These are phyloP conservation scores for Cantharis flavilabris DNA, from an alignment of 2,888 invertebrate species.

Conservation along the genomic window DNA sequence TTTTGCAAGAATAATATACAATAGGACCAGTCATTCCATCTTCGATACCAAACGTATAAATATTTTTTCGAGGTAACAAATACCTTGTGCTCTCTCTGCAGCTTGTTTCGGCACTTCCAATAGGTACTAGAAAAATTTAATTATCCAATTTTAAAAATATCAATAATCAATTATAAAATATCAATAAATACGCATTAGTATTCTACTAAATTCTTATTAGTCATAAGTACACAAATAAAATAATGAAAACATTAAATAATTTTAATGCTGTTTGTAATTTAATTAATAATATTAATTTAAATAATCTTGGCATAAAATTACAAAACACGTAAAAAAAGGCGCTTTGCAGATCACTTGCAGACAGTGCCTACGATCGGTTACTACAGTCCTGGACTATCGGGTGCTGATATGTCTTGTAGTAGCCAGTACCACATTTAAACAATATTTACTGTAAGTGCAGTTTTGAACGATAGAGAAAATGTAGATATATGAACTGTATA, in stretches of 20 bases:
- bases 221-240: background rate
- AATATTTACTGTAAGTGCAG: no score
- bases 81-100: slow-evolving; percentile 15
- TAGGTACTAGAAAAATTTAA: slow-evolving; percentile 14
- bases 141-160: background rate
- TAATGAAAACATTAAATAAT: background rate
- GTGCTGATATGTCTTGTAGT: no score
- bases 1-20: slow-evolving; percentile 16
- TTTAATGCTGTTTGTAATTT: background rate
- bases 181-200: background rate
- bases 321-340: background rate
- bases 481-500: no score
- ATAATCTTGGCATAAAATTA: background rate
- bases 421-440: no score
- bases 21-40: slow-evolving; percentile 22
- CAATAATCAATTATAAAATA: background rate
- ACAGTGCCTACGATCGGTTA: no score
- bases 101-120: slow-evolving; percentile 14
- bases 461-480: no score
- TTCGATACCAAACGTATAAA: slow-evolving; percentile 22
- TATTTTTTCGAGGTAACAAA: slow-evolving; percentile 18
- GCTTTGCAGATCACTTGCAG: no score
- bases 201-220: background rate
- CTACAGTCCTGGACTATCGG: no score
- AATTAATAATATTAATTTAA: background rate